Evolutionary conservation across 2,113 vertebrate genomes (phyloP).

Genomic region (Mystacornis crossleyi): DNA sequence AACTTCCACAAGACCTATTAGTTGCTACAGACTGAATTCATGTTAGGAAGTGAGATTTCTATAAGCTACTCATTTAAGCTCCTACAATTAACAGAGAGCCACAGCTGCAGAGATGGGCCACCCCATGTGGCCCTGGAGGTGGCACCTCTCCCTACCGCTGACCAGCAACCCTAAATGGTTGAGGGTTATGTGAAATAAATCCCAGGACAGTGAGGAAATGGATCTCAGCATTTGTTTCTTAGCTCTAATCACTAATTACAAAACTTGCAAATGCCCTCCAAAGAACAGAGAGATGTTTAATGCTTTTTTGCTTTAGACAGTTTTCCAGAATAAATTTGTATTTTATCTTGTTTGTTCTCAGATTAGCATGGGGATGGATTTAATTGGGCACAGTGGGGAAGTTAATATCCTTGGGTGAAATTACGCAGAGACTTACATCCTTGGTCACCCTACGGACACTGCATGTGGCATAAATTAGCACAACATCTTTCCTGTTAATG

Average conservation of each 20-base stretch:
- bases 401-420: slow-evolving; percentile 59
- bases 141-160: not conserved
- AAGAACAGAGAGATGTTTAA: slow-evolving; percentile 42
- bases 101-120: not conserved
- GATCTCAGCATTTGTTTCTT: not conserved
- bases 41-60: not conserved
- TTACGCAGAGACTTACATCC: slow-evolving; percentile 43
- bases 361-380: slow-evolving; percentile 40
- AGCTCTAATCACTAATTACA: slow-evolving; percentile 10
- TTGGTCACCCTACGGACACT: slow-evolving; percentile 1
- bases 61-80: not conserved
- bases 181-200: not conserved
- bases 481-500: slow-evolving; percentile 21
- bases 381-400: slow-evolving; percentile 62
- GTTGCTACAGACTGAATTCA: not conserved
- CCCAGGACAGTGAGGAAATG: not conserved
- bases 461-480: slow-evolving; percentile 46
- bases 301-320: slow-evolving; percentile 32
- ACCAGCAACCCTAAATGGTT: not conserved
- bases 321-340: slow-evolving; percentile 44
- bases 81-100: not conserved
- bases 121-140: not conserved
- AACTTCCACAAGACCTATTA: not conserved
- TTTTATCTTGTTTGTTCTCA: slow-evolving; percentile 60
- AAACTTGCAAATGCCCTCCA: slow-evolving; percentile 21